Evolutionary conservation across 2,797 vertebrate species (phyloP).

Genomic region (Falco peregrinus): DNA sequence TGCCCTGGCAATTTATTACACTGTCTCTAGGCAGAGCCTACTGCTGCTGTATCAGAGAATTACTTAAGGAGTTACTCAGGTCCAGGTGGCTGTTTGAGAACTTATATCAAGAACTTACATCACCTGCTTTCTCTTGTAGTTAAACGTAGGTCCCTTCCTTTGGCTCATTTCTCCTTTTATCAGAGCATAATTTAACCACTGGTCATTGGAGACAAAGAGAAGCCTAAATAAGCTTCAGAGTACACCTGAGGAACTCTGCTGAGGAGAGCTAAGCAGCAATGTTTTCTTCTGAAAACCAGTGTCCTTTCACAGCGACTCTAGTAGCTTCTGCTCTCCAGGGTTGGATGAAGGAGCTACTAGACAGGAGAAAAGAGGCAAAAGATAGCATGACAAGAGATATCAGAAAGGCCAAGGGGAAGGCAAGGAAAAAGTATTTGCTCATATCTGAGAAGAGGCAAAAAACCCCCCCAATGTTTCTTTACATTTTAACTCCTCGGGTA

Average conservation of each 20-base stretch:
- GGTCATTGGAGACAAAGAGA: neutral
- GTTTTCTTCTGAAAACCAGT: neutral
- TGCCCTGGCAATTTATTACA: constrained; percentile 14
- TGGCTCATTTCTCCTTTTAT: constrained; percentile 33
- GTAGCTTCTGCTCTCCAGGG: neutral
- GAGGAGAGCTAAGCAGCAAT: neutral
- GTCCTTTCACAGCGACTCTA: neutral
- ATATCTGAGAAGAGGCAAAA: neutral
- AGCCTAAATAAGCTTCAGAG: neutral
- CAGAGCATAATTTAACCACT: constrained; percentile 1
- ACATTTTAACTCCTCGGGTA: neutral
- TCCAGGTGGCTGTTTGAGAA: constrained; percentile 44
- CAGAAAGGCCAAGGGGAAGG: neutral
- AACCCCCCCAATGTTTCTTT: neutral
- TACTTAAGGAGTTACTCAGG: constrained; percentile 54
- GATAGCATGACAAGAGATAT: neutral
- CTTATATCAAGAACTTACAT: constrained; percentile 56
- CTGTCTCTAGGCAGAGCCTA: constrained; percentile 44
- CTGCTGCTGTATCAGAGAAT: constrained; percentile 22
- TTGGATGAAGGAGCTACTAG: neutral
- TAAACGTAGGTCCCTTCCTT: constrained; percentile 45
- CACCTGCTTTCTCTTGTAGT: constrained; percentile 22
- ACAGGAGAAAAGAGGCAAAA: neutral
- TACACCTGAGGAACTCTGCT: neutral
- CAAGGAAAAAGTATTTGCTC: neutral